Evolutionary conservation across 2,113 vertebrate genomes (phyloP), one percentile per base, ranked within the genome.

Genomic region (Macaca mulatta): DNA sequence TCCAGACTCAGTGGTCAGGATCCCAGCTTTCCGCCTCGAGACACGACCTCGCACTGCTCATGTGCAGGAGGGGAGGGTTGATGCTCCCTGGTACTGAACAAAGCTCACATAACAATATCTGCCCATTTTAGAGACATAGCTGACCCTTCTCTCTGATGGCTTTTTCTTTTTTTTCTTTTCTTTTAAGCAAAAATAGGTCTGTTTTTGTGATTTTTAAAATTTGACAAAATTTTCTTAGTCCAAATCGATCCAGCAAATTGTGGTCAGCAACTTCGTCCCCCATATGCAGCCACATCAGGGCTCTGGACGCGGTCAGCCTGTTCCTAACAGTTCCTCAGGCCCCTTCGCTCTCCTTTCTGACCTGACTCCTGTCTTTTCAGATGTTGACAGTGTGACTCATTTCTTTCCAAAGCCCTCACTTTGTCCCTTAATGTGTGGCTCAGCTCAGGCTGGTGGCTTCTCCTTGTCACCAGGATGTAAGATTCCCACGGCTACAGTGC

Each of bases 171-270:
- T 64, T 20, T 27, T 67, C 6, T 17, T n/a, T 52, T 11, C 8
- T 22, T 9, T 17, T 30, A 23, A 27, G 43, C 43, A 78, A 57
- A 81, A 75, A 14, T 2, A 38, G 6, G 23, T 48, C 50, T 35
- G 30, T 25, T 95, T 67, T 61, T 96, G 75, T 84, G 84, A 92
- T 70, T 89, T 82, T 32, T 90, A 55, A 84, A 77, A 69, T 61
- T 52, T 67, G 11, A 85, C 20, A 23, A 45, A 61, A 69, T 87
- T 95, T 38, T 79, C 43, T 84, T 45, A 70, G 55, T 64, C 22
- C 25, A 38, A n/a, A 86, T 77, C 20, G 1, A 14, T 52, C 48
- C 30, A 25, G 43, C 1, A 17, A 35, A 48, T 14, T 38, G 52
- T 80, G 78, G 14, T 35, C 38, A 77, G 70, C 8, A 27, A 30